Base-by-base conservation (phyloP, 1,140 invertebrate genomes). In the Druon quercuslanigerum region DNA sequence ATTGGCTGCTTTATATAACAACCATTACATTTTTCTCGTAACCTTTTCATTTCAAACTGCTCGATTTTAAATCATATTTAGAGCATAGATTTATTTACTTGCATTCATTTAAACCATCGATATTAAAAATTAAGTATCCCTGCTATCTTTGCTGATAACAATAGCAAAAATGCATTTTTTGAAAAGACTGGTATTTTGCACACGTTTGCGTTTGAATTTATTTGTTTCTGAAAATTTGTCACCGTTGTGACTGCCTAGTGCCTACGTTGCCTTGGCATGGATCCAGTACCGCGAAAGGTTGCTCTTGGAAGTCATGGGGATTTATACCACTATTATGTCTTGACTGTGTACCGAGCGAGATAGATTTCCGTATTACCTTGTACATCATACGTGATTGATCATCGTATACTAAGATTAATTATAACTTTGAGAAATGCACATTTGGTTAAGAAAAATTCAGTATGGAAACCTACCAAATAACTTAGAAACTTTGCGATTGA, bases 291-390 rank as follows among this genome's bases (percentile, higher is more conserved):
- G 57, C 57, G 74, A 77, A 84, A 86, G 80, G 81, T 80, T 81
- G 75, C 79, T 73, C 75, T 71, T 77, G 78, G 70, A 82, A 81
- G 77, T 82, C 78, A 78, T 78, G 72, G 76, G 81, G 82, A 88
- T 87, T 87, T 87, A 87, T 86, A 78, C 79, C 72, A 79, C 84
- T 80, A 86, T 88, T 86, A 87, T 85, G 86, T 83, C 83, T 78
- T 78, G 73, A 78, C 72, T 80, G 76, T 78, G 56, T 71, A 82
- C 60, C 16, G 7, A 66, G 60, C 33, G 60, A 40, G 72, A 54
- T 73, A 51, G 72, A 54, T 52, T 33, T 73, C 14, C 50, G 17
- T 73, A 51, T 74, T 66, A 51, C n/a, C 40, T 54, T 12, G 13
- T 40, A 77, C 79, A 80, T 51, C n/a, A n/a, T 16, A 17, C 57